phyloP scores from a whole-genome alignment of 1,140 invertebrate genomes.

The Anastatus disparis region DNA sequence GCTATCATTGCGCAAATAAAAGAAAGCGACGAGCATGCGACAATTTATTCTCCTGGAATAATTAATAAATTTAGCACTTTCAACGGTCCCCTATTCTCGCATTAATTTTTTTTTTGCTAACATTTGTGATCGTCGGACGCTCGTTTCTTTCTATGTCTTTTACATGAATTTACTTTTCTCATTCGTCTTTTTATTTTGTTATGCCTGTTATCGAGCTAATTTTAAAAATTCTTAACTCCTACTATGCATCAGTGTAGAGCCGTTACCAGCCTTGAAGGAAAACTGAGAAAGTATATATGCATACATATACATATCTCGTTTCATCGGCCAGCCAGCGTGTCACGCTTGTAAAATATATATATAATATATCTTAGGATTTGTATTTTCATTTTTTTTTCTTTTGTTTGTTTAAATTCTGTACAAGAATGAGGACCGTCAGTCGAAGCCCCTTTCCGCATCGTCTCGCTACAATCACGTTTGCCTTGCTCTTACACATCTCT shows the following conservation, averaged over 20 bases:
- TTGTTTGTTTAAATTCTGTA: conserved; percentile 52
- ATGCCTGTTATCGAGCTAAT: conserved; percentile 44
- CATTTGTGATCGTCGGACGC: conserved; percentile 2
- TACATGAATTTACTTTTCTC: not conserved
- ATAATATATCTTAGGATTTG: conserved; percentile 53
- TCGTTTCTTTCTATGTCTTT: conserved; percentile 15
- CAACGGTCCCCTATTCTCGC: too few species aligned
- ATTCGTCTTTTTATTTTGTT: conserved; percentile 13
- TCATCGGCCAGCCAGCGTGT: conserved; percentile 46
- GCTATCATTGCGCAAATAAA: not conserved
- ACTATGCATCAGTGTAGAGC: conserved; percentile 51
- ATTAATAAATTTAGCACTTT: conserved; percentile 9
- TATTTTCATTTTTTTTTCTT: conserved; percentile 41
- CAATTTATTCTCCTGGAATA: conserved; percentile 31
- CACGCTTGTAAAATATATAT: conserved; percentile 59
- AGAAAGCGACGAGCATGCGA: conserved; percentile 18
- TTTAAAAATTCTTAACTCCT: conserved; percentile 57
- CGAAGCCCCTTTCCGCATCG: conserved; percentile 51
- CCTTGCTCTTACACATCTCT: conserved; percentile 1
- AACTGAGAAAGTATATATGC: not conserved
- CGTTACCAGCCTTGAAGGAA: conserved; percentile 16
- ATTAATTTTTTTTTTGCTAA: not conserved
- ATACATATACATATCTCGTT: conserved; percentile 12
- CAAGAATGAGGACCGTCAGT: conserved; percentile 56
- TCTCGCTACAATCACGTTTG: conserved; percentile 29